Evolutionary conservation across 1,140 invertebrate species (phyloP), one percentile per base, ranked within the genome.

Genomic region (Papilio machaon): DNA sequence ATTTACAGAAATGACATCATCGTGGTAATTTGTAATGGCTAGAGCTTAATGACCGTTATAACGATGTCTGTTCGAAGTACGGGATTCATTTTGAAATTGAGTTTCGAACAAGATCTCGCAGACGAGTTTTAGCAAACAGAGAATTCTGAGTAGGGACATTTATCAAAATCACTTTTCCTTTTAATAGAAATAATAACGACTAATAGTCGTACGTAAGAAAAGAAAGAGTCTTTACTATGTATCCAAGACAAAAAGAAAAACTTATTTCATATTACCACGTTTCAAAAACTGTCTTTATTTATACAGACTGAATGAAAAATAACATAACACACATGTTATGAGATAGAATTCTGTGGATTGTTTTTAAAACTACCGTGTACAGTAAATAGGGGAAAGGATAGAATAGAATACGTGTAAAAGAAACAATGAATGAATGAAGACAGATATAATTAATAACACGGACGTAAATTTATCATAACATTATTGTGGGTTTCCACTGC

Each of bases 1-100:
- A 79, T 79, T 30, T 64, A 79, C 77, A 67, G 43, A 30, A 79
- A 79, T 79, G 77, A 79, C 60, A 67, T 60, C 58, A 67, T 79
- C 38, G 35, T 46, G 60, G 77, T 11, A 67, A 79, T 79, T 64
- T 30, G 58, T 79, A 67, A 79, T 47, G 38, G 77, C 35, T 79
- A 79, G 23, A 38, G 58, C 60, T 43, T 79, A 79, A 79, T 64
- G 77, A 30, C 77, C 58, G 77, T 67, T 49, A 67, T 79, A 79
- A 79, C 77, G 58, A 79, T 52, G 58, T 79, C 77, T 79, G 77
- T 38, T 6, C 6, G 10, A 6, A 79, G 15, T 67, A 11, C 43
- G 9, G 77, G 38, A 79, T 79, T 60, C 60, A 79, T 79, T 79
- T 79, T 15, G 58, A 47, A 79, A 79, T 78, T 60, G 67, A 67